Percentiles rank a stretch among this genome's conserved stretches.
Evolutionary conservation across 2,113 vertebrate genomes (phyloP).

Genomic region (Rutilus rutilus): DNA sequence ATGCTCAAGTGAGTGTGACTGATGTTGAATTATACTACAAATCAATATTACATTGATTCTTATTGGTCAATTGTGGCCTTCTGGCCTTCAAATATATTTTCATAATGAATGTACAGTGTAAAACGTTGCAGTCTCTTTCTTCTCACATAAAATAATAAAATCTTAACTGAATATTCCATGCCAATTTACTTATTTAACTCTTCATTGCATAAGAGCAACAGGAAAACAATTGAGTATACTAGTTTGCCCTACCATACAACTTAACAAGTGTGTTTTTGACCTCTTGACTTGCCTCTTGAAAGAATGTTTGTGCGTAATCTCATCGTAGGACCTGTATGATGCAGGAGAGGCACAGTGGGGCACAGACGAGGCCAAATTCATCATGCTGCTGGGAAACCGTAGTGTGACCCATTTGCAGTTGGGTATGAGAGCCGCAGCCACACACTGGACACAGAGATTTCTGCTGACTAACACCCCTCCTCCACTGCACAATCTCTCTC

Average conservation of each 20-base stretch:
- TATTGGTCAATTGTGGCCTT: neutral
- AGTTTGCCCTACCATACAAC: neutral
- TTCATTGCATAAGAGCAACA: neutral
- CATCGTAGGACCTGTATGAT: conserved; percentile 84
- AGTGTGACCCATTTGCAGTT: conserved; percentile 89
- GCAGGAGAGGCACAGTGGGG: conserved; percentile 95
- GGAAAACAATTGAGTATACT: neutral
- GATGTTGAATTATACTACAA: neutral
- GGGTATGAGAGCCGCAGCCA: conserved; percentile 75
- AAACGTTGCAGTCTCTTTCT: neutral
- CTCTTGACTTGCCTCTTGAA: conserved; percentile 9
- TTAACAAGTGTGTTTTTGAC: neutral
- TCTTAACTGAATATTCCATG: neutral
- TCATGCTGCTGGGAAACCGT: conserved; percentile 92
- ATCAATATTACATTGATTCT: neutral
- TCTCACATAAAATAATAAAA: neutral
- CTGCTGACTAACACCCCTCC: neutral
- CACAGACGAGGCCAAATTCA: conserved; percentile 93
- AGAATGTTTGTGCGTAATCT: conserved; percentile 9
- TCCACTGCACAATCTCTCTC: neutral
- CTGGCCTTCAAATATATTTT: neutral
- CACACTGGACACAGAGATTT: conserved; percentile 49
- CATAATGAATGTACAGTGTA: neutral
- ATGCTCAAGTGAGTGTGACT: conserved; percentile 81
- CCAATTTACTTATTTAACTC: neutral